Percentiles rank a stretch among this genome's conserved stretches.
phyloP scores from a whole-genome alignment of 2,113 vertebrate genomes.

The Antigone vipio region DNA sequence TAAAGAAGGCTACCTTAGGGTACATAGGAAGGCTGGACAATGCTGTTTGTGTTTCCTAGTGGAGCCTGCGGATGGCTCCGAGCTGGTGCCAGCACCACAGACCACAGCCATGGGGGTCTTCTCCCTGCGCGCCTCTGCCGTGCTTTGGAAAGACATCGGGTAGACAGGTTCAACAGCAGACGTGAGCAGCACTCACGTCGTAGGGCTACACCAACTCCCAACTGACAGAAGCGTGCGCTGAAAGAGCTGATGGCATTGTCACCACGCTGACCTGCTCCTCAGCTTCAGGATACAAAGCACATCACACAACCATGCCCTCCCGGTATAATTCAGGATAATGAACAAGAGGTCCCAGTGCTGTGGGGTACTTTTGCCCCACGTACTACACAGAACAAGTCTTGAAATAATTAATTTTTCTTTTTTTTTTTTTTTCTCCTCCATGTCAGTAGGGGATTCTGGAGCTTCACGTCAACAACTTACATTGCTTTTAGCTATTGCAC shows the following conservation, averaged over 20 bases:
- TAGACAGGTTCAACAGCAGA: background rate
- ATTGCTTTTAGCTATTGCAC: background rate
- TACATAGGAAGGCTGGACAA: background rate
- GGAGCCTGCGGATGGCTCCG: background rate
- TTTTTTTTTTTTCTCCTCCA: background rate
- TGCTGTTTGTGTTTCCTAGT: background rate
- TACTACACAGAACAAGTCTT: background rate
- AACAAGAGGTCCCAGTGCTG: background rate
- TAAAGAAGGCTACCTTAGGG: background rate
- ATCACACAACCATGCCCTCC: background rate
- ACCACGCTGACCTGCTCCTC: background rate
- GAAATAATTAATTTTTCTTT: background rate
- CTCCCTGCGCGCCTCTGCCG: accelerated
- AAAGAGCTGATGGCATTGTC: background rate
- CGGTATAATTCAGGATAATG: background rate
- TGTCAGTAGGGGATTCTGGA: background rate
- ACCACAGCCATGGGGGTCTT: background rate
- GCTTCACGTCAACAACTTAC: background rate
- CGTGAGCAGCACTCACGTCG: background rate
- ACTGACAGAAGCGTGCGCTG: background rate
- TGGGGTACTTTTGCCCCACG: background rate
- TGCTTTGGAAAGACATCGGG: background rate
- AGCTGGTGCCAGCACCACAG: background rate
- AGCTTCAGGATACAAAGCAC: background rate
- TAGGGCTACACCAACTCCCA: background rate